Conservation (phyloP, 2,113 vertebrate genomes). For the Daboia siamensis region DNA sequence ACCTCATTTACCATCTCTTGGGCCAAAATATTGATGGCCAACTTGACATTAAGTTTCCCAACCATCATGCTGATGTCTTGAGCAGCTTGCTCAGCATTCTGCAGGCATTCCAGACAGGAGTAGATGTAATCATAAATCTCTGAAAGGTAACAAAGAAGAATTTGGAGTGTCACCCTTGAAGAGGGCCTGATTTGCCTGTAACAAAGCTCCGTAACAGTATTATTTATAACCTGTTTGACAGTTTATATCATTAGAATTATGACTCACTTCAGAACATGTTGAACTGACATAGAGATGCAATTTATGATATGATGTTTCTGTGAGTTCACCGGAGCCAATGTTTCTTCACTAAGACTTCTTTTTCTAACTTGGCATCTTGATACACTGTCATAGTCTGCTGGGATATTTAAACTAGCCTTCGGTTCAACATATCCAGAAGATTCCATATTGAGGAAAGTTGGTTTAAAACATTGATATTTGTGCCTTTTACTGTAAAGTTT, state of each 20-base stretch:
- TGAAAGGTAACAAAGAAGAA: not conserved
- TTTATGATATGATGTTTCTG: not conserved
- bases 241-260: not conserved
- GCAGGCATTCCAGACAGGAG: not conserved
- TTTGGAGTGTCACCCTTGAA: too few species aligned
- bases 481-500: not conserved
- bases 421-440: not conserved
- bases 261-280: not conserved
- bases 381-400: not conserved
- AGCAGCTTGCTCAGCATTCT: not conserved
- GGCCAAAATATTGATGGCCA: not conserved
- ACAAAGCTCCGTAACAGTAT: not conserved
- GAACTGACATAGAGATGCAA: not conserved
- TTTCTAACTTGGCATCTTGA: not conserved
- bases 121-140: not conserved
- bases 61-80: not conserved
- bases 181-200: not conserved
- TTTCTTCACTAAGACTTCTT: not conserved
- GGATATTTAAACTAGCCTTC: not conserved
- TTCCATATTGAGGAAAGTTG: not conserved
- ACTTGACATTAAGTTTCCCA: not conserved
- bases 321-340: not conserved
- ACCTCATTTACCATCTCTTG: conserved; percentile 6
- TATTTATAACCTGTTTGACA: not conserved
- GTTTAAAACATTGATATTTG: not conserved